Conservation (phyloP, 2,888 invertebrate species). For the Vannuccia rotundouncinata region DNA sequence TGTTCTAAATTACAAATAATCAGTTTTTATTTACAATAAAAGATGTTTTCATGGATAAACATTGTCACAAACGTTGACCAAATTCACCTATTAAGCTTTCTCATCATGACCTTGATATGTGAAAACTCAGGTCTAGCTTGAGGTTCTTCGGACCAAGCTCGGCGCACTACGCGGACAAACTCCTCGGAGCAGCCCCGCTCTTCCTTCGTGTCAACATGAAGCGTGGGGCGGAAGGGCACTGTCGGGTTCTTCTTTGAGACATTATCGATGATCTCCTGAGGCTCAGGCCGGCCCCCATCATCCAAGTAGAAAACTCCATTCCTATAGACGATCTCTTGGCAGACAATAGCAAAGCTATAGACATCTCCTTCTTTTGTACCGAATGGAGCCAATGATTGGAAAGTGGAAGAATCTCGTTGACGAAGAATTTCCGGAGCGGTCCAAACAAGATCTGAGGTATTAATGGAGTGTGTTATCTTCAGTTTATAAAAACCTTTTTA, state of each 20-base stretch:
- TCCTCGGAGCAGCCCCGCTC: constrained; percentile 61
- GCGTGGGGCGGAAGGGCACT: background rate
- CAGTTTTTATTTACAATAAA: too few relatives aligned
- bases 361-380: constrained; percentile 59
- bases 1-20: too few relatives aligned
- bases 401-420: background rate
- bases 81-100: constrained; percentile 87
- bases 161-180: constrained; percentile 38
- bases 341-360: constrained; percentile 81
- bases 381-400: background rate
- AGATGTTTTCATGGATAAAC: too few relatives aligned
- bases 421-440: constrained; percentile 73
- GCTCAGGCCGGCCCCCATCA: constrained; percentile 17
- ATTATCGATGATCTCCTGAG: constrained; percentile 19
- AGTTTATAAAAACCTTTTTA: background rate
- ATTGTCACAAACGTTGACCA: too few relatives aligned
- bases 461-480: background rate
- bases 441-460: constrained; percentile 72
- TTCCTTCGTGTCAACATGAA: constrained; percentile 70
- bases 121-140: constrained; percentile 83
- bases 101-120: constrained; percentile 75
- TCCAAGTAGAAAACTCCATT: constrained; percentile 62
- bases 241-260: constrained; percentile 18
- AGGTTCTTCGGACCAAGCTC: constrained; percentile 88
- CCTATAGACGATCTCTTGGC: constrained; percentile 72